These are phyloP conservation scores for Sapajus apella DNA, from an alignment of 2,113 vertebrate species.

Conservation along the genomic window DNA sequence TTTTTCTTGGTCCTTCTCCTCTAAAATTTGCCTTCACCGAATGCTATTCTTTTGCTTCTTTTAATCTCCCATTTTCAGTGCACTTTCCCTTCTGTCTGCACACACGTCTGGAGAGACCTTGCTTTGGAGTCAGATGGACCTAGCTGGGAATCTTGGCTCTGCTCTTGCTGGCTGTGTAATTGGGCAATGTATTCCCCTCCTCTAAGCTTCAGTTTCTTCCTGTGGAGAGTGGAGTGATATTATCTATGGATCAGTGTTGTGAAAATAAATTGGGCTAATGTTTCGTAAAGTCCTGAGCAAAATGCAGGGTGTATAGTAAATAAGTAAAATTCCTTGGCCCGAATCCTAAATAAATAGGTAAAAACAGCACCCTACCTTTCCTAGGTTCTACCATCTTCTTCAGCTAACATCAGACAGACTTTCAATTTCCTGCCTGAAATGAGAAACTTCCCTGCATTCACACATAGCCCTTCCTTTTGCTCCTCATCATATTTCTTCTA, in stretches of 20 bases:
- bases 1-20: neutral
- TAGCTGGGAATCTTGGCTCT: neutral
- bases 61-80: neutral
- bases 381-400: neutral
- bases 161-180: neutral
- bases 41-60: neutral
- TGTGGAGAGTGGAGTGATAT: neutral
- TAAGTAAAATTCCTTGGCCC: neutral
- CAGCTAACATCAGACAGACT: neutral
- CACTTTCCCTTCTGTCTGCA: neutral
- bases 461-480: too few relatives aligned
- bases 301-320: neutral
- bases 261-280: neutral
- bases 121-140: neutral
- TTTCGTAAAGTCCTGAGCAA: neutral
- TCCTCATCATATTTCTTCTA: neutral
- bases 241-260: neutral
- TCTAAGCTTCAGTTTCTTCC: neutral
- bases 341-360: neutral
- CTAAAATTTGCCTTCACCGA: neutral
- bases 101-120: neutral
- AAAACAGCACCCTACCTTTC: neutral
- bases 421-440: neutral
- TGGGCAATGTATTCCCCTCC: neutral
- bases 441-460: neutral